A percentile compares a stretch with the other conserved stretches of the same genome.
Conservation (phyloP, 1,140 invertebrate species). For the Anoplolepis gracilipes region DNA sequence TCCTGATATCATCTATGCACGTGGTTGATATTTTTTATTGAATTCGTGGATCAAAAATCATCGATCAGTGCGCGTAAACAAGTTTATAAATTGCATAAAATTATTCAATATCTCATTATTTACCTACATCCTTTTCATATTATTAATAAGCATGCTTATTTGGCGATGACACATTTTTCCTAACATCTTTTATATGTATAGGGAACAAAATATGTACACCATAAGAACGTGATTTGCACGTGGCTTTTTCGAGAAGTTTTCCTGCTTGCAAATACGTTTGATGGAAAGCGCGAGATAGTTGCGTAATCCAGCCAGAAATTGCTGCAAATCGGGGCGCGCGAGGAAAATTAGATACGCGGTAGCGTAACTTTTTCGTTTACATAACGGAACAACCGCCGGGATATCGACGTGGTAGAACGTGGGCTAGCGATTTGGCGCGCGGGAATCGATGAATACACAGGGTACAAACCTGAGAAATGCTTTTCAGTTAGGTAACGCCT, state of each 20-base stretch:
- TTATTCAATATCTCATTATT: neutral
- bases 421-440: constrained; percentile 27
- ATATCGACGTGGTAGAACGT: constrained; percentile 18
- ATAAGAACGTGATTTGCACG: neutral
- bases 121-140: neutral
- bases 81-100: neutral
- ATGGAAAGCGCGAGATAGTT: constrained; percentile 41
- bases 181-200: neutral
- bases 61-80: neutral
- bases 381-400: constrained; percentile 13
- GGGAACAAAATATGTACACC: neutral
- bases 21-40: too few relatives aligned
- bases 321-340: neutral
- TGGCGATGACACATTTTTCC: neutral
- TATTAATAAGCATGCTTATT: neutral
- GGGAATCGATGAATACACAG: constrained; percentile 9
- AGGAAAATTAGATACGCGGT: constrained; percentile 33
- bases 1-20: too few relatives aligned
- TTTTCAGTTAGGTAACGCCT: constrained; percentile 33
- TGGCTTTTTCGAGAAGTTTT: neutral
- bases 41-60: too few relatives aligned
- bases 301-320: constrained; percentile 31
- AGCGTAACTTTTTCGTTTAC: constrained; percentile 52
- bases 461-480: constrained; percentile 4
- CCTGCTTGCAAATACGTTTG: neutral